Conservation (phyloP, 2,888 invertebrate genomes). For the Crossocerus cetratus region DNA sequence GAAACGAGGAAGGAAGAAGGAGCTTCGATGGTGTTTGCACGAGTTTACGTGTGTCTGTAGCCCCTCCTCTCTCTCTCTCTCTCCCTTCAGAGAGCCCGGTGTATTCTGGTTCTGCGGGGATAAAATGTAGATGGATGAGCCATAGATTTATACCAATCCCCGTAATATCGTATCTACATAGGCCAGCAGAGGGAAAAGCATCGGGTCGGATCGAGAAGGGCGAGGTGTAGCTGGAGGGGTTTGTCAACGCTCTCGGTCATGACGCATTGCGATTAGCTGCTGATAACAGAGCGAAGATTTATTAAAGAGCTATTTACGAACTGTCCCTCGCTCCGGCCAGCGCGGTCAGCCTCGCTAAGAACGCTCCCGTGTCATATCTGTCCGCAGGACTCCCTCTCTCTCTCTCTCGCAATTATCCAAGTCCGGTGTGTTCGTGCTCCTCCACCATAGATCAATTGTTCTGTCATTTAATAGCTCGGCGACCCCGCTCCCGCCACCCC, state of each 20-base stretch:
- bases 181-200: constrained; percentile 43
- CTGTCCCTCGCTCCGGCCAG: constrained; percentile 28
- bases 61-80: constrained; percentile 2
- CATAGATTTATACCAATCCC: constrained; percentile 75
- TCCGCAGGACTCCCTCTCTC: no score
- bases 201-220: constrained; percentile 45
- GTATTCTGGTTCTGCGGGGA: constrained; percentile 64
- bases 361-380: no score
- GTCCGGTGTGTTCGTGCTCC: no score
- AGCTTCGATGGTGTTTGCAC: constrained; percentile 44
- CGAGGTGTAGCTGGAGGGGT: constrained; percentile 62
- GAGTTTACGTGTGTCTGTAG: constrained; percentile 39
- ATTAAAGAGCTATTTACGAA: constrained; percentile 68
- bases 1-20: constrained; percentile 46
- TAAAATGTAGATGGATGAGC: constrained; percentile 76
- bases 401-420: no score
- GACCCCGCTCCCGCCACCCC: no score
- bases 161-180: constrained; percentile 72
- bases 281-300: constrained; percentile 71
- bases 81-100: constrained; percentile 14
- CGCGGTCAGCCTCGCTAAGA: background rate
- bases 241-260: constrained; percentile 70
- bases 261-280: constrained; percentile 74
- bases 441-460: background rate
- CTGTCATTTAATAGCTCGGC: background rate